A percentile compares a stretch with the other conserved stretches of the same genome.
Conservation (phyloP, 2,113 vertebrate species). For the Nanorana parkeri region DNA sequence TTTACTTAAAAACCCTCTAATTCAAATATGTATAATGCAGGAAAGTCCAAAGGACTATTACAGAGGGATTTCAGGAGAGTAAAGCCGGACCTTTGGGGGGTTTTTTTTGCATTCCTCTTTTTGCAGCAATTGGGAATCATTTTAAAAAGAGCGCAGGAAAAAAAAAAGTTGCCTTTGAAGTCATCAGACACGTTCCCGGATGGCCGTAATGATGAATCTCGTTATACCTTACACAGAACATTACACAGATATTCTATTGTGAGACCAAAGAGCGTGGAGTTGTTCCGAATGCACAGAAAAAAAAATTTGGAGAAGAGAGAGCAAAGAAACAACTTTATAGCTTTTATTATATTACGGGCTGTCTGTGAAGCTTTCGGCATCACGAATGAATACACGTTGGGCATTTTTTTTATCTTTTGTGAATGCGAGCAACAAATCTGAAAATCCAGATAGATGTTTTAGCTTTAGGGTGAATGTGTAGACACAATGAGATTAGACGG, state of each 20-base stretch:
- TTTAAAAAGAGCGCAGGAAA: neutral
- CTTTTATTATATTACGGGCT: slow-evolving; percentile 1
- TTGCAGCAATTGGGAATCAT: neutral
- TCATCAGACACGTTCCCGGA: neutral
- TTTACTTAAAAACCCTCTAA: no score
- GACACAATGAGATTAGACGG: neutral
- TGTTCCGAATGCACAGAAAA: slow-evolving; percentile 9
- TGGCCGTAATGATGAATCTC: slow-evolving; percentile 22
- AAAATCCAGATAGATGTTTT: neutral
- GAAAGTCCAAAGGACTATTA: neutral
- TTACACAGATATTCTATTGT: slow-evolving; percentile 13
- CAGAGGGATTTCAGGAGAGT: slow-evolving; percentile 2
- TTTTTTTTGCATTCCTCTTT: neutral
- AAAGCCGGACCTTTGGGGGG: neutral
- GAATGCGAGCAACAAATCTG: no score
- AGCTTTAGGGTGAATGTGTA: neutral
- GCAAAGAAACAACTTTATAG: slow-evolving; percentile 5
- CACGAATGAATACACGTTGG: neutral
- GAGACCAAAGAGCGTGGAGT: neutral
- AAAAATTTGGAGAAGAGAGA: neutral
- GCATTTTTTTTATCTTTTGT: neutral
- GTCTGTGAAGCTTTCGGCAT: slow-evolving; percentile 2
- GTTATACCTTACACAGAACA: slow-evolving; percentile 33
- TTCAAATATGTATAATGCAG: neutral
- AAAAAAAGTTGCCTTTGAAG: slow-evolving; percentile 42